Percentiles rank a stretch among this genome's conserved stretches.
Conservation (phyloP, 2,113 vertebrate genomes). For the Accipiter virgatus region DNA sequence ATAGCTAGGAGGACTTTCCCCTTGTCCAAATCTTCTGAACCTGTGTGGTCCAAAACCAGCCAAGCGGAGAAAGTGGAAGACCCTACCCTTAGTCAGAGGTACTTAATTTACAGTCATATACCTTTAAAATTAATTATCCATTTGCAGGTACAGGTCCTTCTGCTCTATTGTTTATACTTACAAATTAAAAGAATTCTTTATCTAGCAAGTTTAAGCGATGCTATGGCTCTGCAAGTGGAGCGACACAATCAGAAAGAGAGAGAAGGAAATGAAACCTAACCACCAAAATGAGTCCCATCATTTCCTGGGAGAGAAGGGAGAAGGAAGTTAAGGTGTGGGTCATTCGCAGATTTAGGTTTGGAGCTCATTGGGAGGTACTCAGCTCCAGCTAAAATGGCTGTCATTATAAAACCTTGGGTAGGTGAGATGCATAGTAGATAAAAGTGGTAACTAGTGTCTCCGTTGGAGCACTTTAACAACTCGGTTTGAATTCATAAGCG, state of each 20-base stretch:
- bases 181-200: neutral
- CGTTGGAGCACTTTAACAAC: conserved; percentile 62
- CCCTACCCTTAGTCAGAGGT: neutral
- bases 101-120: neutral
- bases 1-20: neutral
- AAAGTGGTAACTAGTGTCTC: conserved; percentile 21
- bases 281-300: neutral
- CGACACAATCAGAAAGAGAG: neutral
- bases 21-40: neutral
- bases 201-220: neutral
- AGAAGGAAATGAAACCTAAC: neutral
- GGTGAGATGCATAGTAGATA: neutral
- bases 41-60: neutral
- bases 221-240: neutral
- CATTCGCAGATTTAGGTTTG: neutral
- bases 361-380: neutral
- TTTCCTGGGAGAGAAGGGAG: neutral
- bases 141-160: neutral
- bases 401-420: neutral
- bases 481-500: conserved; percentile 63
- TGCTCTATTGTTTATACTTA: neutral
- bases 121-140: neutral
- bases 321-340: neutral
- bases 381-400: conserved; percentile 8
- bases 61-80: neutral